These are phyloP conservation scores for Austrolebias charrua DNA, from an alignment of 2,797 vertebrate genomes.

Conservation along the genomic window DNA sequence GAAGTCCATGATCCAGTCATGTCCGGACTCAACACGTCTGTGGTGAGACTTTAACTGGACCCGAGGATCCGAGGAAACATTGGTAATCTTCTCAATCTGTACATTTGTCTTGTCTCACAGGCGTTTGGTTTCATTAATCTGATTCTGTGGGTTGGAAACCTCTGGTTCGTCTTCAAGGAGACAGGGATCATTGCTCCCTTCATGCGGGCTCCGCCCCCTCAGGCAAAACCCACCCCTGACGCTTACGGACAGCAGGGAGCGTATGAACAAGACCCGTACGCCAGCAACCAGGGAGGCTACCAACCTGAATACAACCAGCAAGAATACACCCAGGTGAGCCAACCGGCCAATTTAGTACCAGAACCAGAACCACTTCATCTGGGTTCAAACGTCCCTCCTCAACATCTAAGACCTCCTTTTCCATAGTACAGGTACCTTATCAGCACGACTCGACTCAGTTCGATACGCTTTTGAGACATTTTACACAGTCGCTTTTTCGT, in stretches of 20 bases:
- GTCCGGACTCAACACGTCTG: conserved; percentile 91
- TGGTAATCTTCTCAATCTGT: neutral
- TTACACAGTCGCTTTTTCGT: no score
- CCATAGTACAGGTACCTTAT: no score
- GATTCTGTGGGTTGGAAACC: conserved; percentile 87
- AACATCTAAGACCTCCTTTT: neutral
- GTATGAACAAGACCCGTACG: conserved; percentile 78
- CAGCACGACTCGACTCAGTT: no score
- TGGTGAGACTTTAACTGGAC: conserved; percentile 71
- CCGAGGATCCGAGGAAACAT: accelerated
- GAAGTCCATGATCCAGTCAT: conserved; percentile 86
- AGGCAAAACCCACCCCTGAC: conserved; percentile 83
- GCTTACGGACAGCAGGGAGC: conserved; percentile 76
- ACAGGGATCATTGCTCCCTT: conserved; percentile 88
- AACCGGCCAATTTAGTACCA: neutral
- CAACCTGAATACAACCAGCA: conserved; percentile 82
- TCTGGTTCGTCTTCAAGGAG: conserved; percentile 94
- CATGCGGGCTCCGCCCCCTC: conserved; percentile 80
- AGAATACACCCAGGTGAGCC: conserved; percentile 80
- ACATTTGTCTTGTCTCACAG: conserved; percentile 55
- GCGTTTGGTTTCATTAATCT: conserved; percentile 91
- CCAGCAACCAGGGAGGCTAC: conserved; percentile 80
- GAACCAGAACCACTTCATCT: neutral
- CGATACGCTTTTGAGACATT: no score
- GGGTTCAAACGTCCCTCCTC: no score